phyloP scores from a whole-genome alignment of 2,113 vertebrate genomes.

The Hymenochirus boettgeri region DNA sequence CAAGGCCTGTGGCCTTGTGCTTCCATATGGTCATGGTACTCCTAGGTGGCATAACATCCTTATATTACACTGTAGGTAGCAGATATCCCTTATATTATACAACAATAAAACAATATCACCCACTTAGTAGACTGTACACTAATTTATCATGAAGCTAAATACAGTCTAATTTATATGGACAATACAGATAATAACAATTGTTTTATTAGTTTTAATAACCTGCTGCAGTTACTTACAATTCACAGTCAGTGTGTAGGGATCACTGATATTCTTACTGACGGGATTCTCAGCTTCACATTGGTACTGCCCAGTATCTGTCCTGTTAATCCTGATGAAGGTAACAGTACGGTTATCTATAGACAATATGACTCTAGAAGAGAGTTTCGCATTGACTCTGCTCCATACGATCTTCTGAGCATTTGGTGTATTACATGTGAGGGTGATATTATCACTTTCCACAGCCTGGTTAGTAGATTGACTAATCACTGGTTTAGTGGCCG shows the following conservation, averaged over 20 bases:
- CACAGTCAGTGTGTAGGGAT: constrained; percentile 5
- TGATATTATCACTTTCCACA: neutral
- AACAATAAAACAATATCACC: too few relatives aligned
- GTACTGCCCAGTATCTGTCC: neutral
- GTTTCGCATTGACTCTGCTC: neutral
- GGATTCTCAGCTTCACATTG: neutral
- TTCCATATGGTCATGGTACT: too few relatives aligned
- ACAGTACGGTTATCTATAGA: neutral
- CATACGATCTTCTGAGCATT: constrained; percentile 1
- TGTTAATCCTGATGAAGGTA: neutral
- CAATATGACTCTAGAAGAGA: neutral
- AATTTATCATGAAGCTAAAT: too few relatives aligned
- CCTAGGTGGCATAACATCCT: too few relatives aligned
- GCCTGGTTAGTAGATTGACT: neutral
- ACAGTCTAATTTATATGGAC: too few relatives aligned
- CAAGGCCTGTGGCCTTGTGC: too few relatives aligned
- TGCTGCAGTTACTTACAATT: neutral
- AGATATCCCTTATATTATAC: too few relatives aligned
- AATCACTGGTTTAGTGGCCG: neutral
- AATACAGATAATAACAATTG: too few relatives aligned
- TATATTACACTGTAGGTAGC: too few relatives aligned
- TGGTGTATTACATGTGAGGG: neutral
- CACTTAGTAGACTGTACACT: too few relatives aligned
- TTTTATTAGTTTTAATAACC: too few relatives aligned
- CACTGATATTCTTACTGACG: neutral